These are phyloP conservation scores for Gadus chalcogrammus DNA, from an alignment of 2,113 vertebrate species.

Conservation along the genomic window DNA sequence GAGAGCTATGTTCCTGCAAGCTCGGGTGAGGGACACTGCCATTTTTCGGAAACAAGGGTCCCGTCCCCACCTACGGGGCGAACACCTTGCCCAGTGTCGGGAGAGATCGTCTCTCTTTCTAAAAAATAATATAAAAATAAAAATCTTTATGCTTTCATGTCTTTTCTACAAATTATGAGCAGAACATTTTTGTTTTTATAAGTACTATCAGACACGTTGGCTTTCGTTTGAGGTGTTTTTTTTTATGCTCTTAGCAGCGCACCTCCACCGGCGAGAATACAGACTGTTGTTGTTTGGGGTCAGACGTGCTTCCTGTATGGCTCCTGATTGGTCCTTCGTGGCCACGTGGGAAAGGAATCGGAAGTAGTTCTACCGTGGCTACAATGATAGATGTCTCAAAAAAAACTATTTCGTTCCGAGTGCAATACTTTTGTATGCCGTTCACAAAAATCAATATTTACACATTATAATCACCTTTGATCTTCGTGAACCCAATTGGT, in stretches of 20 bases:
- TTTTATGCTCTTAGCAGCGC: background rate
- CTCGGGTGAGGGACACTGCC: conserved; percentile 85
- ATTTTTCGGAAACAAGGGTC: conserved; percentile 62
- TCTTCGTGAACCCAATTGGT: too few species aligned
- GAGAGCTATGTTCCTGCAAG: conserved; percentile 94
- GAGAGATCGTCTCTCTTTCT: background rate
- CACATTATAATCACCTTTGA: too few species aligned
- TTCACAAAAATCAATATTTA: too few species aligned
- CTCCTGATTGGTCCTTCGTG: conserved; percentile 36
- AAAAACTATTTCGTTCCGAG: too few species aligned
- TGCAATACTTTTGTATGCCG: too few species aligned
- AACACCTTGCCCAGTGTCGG: background rate
- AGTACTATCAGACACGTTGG: too few species aligned
- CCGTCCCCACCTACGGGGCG: conserved; percentile 26
- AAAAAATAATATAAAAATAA: background rate
- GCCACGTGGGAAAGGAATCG: conserved; percentile 36
- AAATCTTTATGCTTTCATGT: background rate
- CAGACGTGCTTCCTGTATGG: conserved; percentile 32
- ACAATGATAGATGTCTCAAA: too few species aligned
- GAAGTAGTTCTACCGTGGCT: too few species aligned
- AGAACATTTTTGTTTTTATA: too few species aligned
- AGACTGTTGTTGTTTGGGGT: conserved; percentile 51
- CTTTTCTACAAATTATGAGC: too few species aligned
- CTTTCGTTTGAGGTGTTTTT: background rate
- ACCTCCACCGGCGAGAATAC: background rate